Evolutionary conservation across 2,113 vertebrate species (phyloP).

Genomic region (Epinephelus lanceolatus): DNA sequence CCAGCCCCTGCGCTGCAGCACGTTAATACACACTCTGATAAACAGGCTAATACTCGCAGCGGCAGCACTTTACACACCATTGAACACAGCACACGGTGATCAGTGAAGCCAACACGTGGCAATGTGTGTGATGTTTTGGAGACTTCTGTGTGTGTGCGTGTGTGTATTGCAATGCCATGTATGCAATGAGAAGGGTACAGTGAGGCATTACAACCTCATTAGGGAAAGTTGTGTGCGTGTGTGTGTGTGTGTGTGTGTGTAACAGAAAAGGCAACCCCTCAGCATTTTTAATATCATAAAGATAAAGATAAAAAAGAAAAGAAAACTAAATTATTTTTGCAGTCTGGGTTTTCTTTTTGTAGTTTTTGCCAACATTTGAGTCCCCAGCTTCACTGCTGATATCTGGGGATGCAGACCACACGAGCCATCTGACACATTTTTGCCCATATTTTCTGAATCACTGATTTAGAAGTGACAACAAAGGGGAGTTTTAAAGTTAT

Average conservation of each 20-base stretch:
- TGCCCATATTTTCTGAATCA: not conserved
- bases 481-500: not conserved
- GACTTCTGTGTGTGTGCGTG: not conserved
- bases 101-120: slow-evolving; percentile 43
- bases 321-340: not conserved
- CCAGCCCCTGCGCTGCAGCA: slow-evolving; percentile 41
- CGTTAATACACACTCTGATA: slow-evolving; percentile 79
- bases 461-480: not conserved
- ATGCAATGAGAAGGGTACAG: not conserved
- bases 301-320: not conserved
- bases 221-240: not conserved
- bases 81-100: slow-evolving; percentile 58
- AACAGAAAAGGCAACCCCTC: not conserved
- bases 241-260: not conserved
- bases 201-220: not conserved
- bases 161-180: not conserved
- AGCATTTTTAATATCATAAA: not conserved
- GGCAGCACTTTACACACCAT: slow-evolving; percentile 67
- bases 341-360: not conserved
- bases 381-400: not conserved
- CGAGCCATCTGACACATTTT: not conserved
- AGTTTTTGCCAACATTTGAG: not conserved
- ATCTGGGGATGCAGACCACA: not conserved
- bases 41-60: slow-evolving; percentile 77
- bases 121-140: slow-evolving; percentile 15